Percentiles rank a stretch among this genome's conserved stretches.
phyloP scores from a whole-genome alignment of 1,140 invertebrate species.

The Tetramorium alpestre region DNA sequence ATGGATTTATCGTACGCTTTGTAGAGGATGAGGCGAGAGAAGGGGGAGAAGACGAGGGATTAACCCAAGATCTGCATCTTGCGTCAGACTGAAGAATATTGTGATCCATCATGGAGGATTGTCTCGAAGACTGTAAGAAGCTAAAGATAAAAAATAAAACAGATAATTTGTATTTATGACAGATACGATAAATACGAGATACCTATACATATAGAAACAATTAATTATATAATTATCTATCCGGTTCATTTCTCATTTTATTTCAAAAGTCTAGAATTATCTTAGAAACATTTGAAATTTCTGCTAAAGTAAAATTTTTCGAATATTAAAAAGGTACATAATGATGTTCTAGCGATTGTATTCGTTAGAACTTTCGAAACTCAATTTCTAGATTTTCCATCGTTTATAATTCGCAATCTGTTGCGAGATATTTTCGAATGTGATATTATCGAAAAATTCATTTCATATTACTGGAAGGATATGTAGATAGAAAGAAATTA shows the following conservation, averaged over 20 bases:
- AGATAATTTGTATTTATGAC: conserved; percentile 34
- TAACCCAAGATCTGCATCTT: conserved; percentile 49
- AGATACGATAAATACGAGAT: not conserved
- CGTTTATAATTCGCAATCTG: not conserved
- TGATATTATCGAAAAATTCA: not conserved
- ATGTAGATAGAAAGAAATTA: not conserved
- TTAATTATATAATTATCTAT: not conserved
- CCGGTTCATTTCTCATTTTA: not conserved
- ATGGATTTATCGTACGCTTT: conserved; percentile 49
- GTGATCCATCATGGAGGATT: conserved; percentile 57
- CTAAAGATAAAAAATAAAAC: conserved; percentile 28
- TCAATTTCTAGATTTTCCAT: not conserved
- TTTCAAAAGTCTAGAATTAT: not conserved
- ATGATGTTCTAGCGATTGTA: not conserved
- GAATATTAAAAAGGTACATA: not conserved
- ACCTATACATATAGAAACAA: not conserved
- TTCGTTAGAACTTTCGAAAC: not conserved
- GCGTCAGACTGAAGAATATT: conserved; percentile 49
- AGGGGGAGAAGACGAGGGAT: not conserved
- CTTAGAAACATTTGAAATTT: not conserved
- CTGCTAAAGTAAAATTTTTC: not conserved
- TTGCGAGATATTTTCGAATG: not conserved
- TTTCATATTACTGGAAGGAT: not conserved
- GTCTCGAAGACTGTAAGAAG: conserved; percentile 13
- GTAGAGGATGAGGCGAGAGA: not conserved